Percentiles rank a stretch among this genome's conserved stretches.
Evolutionary conservation across 2,113 vertebrate species (phyloP).

Genomic region (Pelvicachromis taeniatus): DNA sequence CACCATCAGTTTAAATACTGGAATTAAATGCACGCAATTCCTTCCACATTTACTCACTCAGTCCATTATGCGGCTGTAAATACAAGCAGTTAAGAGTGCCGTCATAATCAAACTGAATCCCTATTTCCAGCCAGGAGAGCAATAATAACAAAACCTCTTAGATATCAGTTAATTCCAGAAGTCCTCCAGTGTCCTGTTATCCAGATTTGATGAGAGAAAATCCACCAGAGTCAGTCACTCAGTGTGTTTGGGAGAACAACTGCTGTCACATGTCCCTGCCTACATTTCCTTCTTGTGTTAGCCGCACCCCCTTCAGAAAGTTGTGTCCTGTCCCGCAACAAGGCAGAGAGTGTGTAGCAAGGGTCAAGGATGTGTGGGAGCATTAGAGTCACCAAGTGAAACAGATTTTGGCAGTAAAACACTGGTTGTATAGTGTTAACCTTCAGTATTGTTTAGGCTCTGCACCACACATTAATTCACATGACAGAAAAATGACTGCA

Average conservation of each 20-base stretch:
- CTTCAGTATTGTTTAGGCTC: background rate
- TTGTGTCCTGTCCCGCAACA: conserved; percentile 7
- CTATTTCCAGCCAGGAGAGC: background rate
- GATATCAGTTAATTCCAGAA: background rate
- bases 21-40: background rate
- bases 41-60: background rate
- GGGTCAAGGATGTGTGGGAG: background rate
- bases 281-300: conserved; percentile 37
- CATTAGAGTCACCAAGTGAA: background rate
- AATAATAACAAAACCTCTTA: background rate
- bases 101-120: background rate
- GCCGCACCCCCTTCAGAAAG: conserved; percentile 38
- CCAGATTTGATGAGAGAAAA: background rate
- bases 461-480: background rate
- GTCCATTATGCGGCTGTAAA: background rate
- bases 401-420: background rate
- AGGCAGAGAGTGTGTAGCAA: background rate
- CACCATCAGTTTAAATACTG: background rate
- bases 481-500: background rate
- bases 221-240: background rate
- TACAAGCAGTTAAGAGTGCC: background rate
- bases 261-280: conserved; percentile 38
- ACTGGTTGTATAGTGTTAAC: background rate
- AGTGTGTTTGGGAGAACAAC: conserved; percentile 13
- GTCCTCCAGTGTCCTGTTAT: background rate